Conservation (phyloP, 2,797 vertebrate species). For the Chloroceryle inda region DNA sequence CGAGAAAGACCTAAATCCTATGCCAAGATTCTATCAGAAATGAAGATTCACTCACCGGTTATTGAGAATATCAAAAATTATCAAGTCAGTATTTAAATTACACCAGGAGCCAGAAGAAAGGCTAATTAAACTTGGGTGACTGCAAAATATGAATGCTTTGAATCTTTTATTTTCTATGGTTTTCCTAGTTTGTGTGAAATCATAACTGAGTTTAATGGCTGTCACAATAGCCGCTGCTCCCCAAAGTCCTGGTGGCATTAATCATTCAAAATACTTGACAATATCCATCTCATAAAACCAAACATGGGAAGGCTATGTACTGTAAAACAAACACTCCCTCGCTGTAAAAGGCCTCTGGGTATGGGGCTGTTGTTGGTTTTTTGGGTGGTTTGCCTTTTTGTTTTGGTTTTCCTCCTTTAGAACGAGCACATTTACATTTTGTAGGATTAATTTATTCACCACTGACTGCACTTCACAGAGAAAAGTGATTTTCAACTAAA, state of each 20-base stretch:
- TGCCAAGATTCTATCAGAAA: neutral
- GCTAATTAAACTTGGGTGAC: neutral
- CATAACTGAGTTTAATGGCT: neutral
- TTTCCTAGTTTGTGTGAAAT: neutral
- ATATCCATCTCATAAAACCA: neutral
- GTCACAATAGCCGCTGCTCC: neutral
- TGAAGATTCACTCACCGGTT: neutral
- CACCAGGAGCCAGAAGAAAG: neutral
- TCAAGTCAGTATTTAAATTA: neutral
- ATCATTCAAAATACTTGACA: neutral
- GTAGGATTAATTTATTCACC: neutral
- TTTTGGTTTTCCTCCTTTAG: neutral
- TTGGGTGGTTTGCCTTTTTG: neutral
- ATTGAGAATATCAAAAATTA: neutral
- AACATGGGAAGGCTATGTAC: neutral
- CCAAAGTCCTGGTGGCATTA: neutral
- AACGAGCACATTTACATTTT: neutral
- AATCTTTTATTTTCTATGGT: neutral
- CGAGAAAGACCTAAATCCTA: neutral
- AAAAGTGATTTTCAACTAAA: neutral
- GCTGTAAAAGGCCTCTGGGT: neutral
- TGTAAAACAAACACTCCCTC: neutral
- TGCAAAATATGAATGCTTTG: neutral
- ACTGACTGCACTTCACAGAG: neutral
- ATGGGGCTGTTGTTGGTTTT: neutral